Evolutionary conservation across 2,113 vertebrate genomes (phyloP), one percentile per base, ranked within the genome.

Genomic region (Prunella himalayana): DNA sequence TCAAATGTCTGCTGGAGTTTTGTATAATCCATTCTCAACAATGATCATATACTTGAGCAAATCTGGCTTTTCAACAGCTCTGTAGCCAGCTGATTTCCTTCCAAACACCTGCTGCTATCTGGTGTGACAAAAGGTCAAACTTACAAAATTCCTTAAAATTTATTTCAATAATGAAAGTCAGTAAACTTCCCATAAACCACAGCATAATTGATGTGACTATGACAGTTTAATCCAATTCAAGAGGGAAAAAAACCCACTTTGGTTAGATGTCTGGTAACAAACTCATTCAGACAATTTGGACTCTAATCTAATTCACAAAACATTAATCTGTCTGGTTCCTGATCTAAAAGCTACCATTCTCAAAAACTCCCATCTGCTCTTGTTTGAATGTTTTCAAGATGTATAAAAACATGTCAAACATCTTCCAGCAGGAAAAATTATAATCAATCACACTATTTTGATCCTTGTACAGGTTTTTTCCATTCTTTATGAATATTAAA

Each of bases 301-400:
- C 63, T 71, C 77, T 97, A 97, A 97, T 96, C 85, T 73, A 97
- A 97, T 97, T 95, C 80, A 92, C n/a, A 57, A 83, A 90, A 81
- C 90, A 96, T 96, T 97, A 69, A 96, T 95, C 80, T 92, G 97
- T 93, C 96, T 96, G 92, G 87, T 76, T 95, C 68, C 64, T 83
- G 68, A 91, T 92, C 94, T 89, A 90, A 95, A 95, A 94, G 82
- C 64, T 60, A 63, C 77, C 30, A 39, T 70, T 82, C 89, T 95
- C 63, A 94, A 87, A 92, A 95, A 59, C 60, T 42, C 80, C 18
- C 53, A 85, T 47, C 39, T 95, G 84, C 86, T 93, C 71, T 59
- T 77, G 54, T 68, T 59, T 75, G 57, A 93, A 91, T 79, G 53
- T 81, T 85, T 89, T 85, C 84, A 86, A 81, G 66, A 35, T 45